Evolutionary conservation across 2,797 vertebrate genomes (phyloP).

Genomic region (Halcyon leucocephala): DNA sequence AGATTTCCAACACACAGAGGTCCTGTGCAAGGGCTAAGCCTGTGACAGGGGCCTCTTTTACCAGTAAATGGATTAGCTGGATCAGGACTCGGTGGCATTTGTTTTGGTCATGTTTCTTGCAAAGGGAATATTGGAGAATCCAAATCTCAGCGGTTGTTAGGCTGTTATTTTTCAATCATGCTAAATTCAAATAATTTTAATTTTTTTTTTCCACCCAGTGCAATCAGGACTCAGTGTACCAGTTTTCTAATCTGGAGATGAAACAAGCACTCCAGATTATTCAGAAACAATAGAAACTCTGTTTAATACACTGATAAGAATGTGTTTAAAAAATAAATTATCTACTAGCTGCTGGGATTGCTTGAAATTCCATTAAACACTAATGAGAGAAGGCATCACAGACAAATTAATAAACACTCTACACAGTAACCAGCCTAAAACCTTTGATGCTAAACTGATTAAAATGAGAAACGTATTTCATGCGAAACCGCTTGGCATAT

Average conservation of each 20-base stretch:
- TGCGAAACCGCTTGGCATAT: conserved; percentile 38
- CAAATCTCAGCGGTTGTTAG: not conserved
- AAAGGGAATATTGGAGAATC: not conserved
- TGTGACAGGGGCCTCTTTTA: not conserved
- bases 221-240: not conserved
- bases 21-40: not conserved
- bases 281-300: conserved; percentile 49
- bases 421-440: conserved; percentile 42
- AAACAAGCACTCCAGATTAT: conserved; percentile 24
- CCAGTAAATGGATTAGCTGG: not conserved
- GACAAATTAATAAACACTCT: conserved; percentile 75
- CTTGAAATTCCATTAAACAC: conserved; percentile 71
- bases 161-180: not conserved
- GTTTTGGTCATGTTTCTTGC: not conserved
- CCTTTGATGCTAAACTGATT: conserved; percentile 72
- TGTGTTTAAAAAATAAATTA: conserved; percentile 66
- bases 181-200: not conserved
- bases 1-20: not conserved
- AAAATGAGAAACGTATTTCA: conserved; percentile 67
- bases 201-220: not conserved
- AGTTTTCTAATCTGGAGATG: conserved; percentile 36
- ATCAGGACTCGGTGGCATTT: not conserved
- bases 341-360: conserved; percentile 35
- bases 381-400: conserved; percentile 66
- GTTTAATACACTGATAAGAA: conserved; percentile 62